Evolutionary conservation across 2,797 vertebrate genomes (phyloP).

Genomic region (Todus mexicanus): DNA sequence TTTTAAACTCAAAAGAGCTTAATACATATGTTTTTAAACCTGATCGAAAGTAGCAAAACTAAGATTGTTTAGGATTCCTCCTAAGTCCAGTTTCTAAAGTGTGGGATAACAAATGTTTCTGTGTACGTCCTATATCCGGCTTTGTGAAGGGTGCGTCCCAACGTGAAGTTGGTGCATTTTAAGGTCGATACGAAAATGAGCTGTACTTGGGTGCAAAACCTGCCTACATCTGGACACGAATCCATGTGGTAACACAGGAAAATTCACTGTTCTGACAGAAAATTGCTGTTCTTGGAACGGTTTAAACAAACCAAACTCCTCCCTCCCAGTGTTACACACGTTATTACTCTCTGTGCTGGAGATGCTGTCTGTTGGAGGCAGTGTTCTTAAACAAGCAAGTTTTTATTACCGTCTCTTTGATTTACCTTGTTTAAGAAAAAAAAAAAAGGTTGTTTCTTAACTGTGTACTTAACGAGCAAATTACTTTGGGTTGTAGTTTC

Average conservation of each 20-base stretch:
- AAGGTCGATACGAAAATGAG: neutral
- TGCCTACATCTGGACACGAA: neutral
- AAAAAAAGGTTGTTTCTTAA: neutral
- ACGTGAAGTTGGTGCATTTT: neutral
- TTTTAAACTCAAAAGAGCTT: neutral
- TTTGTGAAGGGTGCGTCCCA: neutral
- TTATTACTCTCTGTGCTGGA: neutral
- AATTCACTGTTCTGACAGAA: neutral
- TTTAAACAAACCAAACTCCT: neutral
- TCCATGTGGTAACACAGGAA: neutral
- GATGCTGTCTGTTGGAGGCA: neutral
- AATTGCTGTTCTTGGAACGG: neutral
- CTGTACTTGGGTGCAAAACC: neutral
- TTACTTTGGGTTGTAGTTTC: neutral
- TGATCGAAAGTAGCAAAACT: neutral
- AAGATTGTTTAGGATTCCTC: neutral
- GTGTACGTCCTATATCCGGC: neutral
- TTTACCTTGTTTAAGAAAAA: neutral
- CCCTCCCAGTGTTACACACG: neutral
- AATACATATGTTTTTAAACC: neutral
- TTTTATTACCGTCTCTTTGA: neutral
- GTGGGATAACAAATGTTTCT: neutral
- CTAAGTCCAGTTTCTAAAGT: neutral
- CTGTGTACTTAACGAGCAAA: neutral
- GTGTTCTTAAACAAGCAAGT: neutral